A percentile compares a stretch with the other conserved stretches of the same genome.
Conservation (phyloP, 30 jellyfish, hydroid and myxozoan species). For the Rhopilema esculentum region DNA sequence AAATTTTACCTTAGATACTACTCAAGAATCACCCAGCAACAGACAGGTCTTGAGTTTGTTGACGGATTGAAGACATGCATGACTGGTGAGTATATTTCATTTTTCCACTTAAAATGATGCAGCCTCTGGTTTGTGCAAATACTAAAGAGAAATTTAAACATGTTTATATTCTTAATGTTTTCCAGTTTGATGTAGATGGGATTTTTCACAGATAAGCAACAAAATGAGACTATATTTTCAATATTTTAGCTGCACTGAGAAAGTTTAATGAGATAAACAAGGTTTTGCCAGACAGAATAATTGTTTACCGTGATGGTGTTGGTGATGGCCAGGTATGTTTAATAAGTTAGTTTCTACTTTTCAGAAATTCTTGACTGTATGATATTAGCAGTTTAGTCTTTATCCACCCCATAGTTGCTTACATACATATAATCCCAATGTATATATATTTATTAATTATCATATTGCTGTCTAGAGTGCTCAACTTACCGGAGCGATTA, state of each 20-base stretch:
- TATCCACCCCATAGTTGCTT: no score
- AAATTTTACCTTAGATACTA: no score
- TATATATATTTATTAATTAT: no score
- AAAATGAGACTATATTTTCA: no score
- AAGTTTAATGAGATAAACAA: conserved; percentile 83
- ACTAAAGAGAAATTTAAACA: background rate
- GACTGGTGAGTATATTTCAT: conserved; percentile 68
- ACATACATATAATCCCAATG: no score
- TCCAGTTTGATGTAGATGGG: no score
- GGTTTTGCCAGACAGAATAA: conserved; percentile 86
- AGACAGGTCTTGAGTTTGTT: conserved; percentile 79
- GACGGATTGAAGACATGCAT: conserved; percentile 90
- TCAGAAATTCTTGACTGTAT: background rate
- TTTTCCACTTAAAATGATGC: background rate
- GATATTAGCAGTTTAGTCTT: no score
- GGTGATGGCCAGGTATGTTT: conserved; percentile 95
- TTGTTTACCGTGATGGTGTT: conserved; percentile 99
- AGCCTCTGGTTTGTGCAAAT: no score
- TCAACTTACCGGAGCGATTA: no score
- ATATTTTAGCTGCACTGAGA: conserved; percentile 83
- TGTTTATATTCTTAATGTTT: background rate
- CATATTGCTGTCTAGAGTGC: no score
- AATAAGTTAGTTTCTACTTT: background rate
- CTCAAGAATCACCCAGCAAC: conserved; percentile 86
- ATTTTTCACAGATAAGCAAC: no score